These are phyloP conservation scores for Agelas oroides DNA, from an alignment of 37 sponge, comb jelly and placozoan genomes.

Conservation along the genomic window DNA sequence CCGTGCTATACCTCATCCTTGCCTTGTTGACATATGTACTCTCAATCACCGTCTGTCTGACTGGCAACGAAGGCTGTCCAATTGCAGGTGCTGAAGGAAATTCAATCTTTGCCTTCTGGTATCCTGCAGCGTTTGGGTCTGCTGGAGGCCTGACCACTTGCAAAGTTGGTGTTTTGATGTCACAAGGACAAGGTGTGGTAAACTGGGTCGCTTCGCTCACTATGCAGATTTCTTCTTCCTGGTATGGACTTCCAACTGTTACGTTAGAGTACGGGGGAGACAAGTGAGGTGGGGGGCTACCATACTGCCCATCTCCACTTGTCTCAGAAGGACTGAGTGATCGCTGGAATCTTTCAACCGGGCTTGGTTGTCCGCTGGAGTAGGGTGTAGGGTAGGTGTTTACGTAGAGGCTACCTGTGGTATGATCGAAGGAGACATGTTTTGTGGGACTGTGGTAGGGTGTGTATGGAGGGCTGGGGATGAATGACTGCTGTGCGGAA, in stretches of 20 bases:
- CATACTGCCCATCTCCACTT: neutral
- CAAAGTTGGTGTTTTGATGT: neutral
- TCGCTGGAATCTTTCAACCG: no score
- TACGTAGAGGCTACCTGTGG: no score
- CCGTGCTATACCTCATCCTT: neutral
- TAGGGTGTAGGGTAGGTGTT: no score
- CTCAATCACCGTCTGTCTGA: constrained; percentile 14
- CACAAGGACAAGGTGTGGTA: neutral
- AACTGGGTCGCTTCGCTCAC: constrained; percentile 2
- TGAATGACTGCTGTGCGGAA: neutral
- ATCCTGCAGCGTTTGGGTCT: no score
- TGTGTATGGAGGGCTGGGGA: constrained; percentile 37
- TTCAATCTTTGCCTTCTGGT: no score
- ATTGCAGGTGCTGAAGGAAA: no score
- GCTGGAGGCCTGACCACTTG: neutral
- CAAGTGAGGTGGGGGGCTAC: no score
- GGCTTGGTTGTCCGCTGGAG: no score
- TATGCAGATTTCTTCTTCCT: neutral
- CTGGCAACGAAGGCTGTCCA: neutral
- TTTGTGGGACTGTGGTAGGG: constrained; percentile 1
- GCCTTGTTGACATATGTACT: neutral
- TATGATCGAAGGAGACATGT: no score
- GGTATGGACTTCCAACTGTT: neutral
- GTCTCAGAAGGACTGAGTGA: constrained; percentile 14
- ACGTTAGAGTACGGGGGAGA: no score